Base-by-base conservation (phyloP, 2,797 vertebrate species). In the Xerus rutilus region DNA sequence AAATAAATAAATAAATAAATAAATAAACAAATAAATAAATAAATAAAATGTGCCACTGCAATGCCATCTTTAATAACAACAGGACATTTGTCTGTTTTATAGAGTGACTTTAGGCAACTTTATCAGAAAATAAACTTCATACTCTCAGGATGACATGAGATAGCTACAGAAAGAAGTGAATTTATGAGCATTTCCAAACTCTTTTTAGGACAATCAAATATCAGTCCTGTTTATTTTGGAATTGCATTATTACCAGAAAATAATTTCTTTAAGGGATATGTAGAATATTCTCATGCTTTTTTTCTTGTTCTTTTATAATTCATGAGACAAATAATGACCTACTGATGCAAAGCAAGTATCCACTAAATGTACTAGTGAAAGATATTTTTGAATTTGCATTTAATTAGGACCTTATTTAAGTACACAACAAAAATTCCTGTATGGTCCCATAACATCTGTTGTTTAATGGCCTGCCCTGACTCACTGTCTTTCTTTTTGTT, bases 241-340 rank as follows among this genome's bases (percentile, higher is more conserved):
- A 91, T 25, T 54, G 30, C 43, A 59, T 87, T 87, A 45, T 77
- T 69, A 47, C 64, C 43, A 62, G 57, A 30, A 77, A 90, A 86
- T 8, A 77, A 81, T 21, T 87, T 77, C 49, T 82, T 35, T 13
- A 74, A 62, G 76, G 23, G 18, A 86, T 49, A 67, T 11, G 6
- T 18, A 43, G 57, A 89, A 81, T 67, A 79, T 10, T 57, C 72
- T 91, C n/a, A 9, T 73, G 72, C 84, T 78, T 86, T 89, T 79
- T 85, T 89, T 79, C 79, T 92, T 67, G 13, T 73, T n/a, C 57
- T 17, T 79, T 70, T 89, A 52, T 76, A 78, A 72, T 70, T 77
- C 74, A 89, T 20, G 78, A 78, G 57, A 78, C 23, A 84, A 77
- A 87, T 85, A 78, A 86, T 54, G 35, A 87, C 21, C 57, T 62